Evolutionary conservation across 2,113 vertebrate genomes (phyloP).

Genomic region (Carollia perspicillata): DNA sequence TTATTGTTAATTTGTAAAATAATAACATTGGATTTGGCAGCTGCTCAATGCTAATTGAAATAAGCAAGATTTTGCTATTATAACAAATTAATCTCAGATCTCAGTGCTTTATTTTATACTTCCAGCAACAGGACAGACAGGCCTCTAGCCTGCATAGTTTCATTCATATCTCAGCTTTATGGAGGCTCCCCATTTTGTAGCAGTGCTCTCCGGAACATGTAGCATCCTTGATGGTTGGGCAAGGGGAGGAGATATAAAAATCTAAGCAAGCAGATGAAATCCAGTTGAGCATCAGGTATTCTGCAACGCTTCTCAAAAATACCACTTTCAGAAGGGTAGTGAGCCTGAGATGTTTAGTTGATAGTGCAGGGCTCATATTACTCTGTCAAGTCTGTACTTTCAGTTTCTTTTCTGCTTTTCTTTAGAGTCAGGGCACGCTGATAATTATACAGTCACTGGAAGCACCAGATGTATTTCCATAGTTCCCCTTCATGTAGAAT

Average conservation of each 20-base stretch:
- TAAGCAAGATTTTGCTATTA: background rate
- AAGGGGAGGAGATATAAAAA: background rate
- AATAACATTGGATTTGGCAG: background rate
- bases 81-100: background rate
- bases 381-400: conserved; percentile 5
- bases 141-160: background rate
- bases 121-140: background rate
- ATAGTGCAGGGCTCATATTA: background rate
- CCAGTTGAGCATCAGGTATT: background rate
- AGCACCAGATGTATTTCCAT: conserved; percentile 50
- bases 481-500: conserved; percentile 48
- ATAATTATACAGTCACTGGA: conserved; percentile 1
- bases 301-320: background rate
- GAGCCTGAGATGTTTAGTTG: background rate
- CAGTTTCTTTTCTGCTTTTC: conserved; percentile 12
- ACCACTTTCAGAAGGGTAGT: background rate
- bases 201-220: background rate
- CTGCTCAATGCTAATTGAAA: background rate
- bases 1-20: background rate
- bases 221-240: background rate
- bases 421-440: background rate
- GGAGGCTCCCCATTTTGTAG: background rate
- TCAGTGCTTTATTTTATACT: background rate
- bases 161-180: background rate
- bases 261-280: background rate